These are phyloP conservation scores for Luperina testacea DNA, from an alignment of 2,888 invertebrate species.

Conservation along the genomic window DNA sequence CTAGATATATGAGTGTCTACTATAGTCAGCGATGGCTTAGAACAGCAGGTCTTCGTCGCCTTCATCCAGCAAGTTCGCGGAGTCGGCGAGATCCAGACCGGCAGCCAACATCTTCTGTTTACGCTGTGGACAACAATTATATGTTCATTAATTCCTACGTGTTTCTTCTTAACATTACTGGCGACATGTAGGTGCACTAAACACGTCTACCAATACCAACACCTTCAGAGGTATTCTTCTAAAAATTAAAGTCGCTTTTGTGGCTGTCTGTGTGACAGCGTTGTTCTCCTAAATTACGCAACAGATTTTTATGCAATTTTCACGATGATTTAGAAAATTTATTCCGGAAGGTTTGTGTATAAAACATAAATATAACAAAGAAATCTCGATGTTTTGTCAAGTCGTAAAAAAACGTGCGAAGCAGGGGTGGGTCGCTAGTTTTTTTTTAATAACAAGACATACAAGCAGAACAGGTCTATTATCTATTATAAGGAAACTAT, in stretches of 20 bases:
- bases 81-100: constrained; percentile 79
- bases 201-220: neutral
- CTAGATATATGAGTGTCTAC: constrained; percentile 68
- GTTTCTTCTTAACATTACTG: neutral
- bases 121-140: constrained; percentile 70
- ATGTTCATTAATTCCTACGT: neutral
- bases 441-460: neutral
- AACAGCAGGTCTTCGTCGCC: constrained; percentile 97
- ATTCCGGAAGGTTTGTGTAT: no score
- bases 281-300: no score
- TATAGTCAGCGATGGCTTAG: constrained; percentile 84
- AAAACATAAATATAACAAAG: no score
- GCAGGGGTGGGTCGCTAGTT: no score
- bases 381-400: no score
- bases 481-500: no score
- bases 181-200: neutral
- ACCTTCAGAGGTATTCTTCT: neutral
- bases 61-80: constrained; percentile 94
- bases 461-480: neutral
- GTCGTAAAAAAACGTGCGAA: no score
- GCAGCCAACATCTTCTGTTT: constrained; percentile 75
- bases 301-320: no score
- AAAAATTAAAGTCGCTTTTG: no score
- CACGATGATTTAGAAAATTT: no score
- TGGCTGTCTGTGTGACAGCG: no score